Evolutionary conservation across 1,140 invertebrate species (phyloP), one percentile per base, ranked within the genome.

Genomic region (Sesamia nonagrioides): DNA sequence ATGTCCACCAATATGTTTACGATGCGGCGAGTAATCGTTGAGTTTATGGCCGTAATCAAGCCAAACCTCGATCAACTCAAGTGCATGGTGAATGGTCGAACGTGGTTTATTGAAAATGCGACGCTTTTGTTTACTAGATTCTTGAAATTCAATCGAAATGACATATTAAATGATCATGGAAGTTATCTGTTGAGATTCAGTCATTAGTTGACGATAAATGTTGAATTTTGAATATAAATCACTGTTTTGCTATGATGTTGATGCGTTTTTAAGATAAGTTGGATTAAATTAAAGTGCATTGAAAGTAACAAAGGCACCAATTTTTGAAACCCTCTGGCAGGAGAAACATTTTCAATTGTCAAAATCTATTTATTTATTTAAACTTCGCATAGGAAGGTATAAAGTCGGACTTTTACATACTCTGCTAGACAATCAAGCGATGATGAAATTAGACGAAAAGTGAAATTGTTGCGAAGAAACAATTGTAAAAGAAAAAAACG

Each of bases 11-110:
- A n/a, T 42, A 42, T 42, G 61, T 66, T 66, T 42, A 66, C 17
- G 35, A 40, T 63, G 17, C 35, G n/a, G 8, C 60, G 61, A 42
- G 37, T 66, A 66, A 66, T 66, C 35, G 61, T 66, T 37, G n/a
- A 42, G 61, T 42, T 66, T 42, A 66, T 42, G 18, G n/a, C 58
- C 8, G 33, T 35, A 63, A 63, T 63, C 60, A 63, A 63, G 35
- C 7, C 11, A n/a, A 18, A 40, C 56, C 56, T 35, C 61, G 8
- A 66, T 42, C n/a, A 66, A 42, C 2, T 9, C n/a, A 13, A 42
- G 37, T 45, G 27, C 27, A 27, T 27, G 9, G 9, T 63, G 37
- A 17, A 40, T 66, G 17, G 8, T 7, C 35, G n/a, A 63, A 58
- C 52, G 50, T 56, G 52, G 6, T 58, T 27, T 58, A 27, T 27